Base-by-base conservation (phyloP, 2,888 invertebrate species). In the Pseudococcus longispinus region DNA sequence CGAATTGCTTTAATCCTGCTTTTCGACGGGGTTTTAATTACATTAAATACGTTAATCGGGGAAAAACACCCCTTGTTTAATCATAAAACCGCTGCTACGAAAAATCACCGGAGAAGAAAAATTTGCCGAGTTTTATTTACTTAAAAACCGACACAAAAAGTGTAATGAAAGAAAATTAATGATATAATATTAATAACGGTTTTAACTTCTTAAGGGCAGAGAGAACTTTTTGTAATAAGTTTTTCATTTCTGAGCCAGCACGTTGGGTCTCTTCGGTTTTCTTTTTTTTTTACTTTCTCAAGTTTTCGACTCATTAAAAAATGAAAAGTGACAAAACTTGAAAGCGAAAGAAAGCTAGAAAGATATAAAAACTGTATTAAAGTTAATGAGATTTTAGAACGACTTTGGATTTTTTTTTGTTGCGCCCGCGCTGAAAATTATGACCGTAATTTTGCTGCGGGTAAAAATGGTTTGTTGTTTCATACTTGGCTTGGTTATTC, bases 361-460 rank as follows among this genome's bases (percentile, higher is more conserved):
- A 74, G 85, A 85, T 85, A 85, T 85, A 85, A 83, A 87, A 87
- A 87, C 32, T 83, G 87, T 87, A 87, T 87, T 87, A 87, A 83
- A 87, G 87, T 87, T 87, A 87, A 87, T 87, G 87, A 87, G 87
- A 87, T 87, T 87, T 87, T 87, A 44, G 82, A 87, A 87, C 83
- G 87, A 87, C 84, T 83, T 83, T 83, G 26, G 26, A 29, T 55
- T 51, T 55, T 51, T 51, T 83, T 83, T 37, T 80, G 8, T 51
- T 51, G 42, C 83, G 46, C 51, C 55, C 83, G 29, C 46, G 20
- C 70, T 42, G 85, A 85, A 85, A 85, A 85, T 85, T 85, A 85
- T 85, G 85, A 85, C 46, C 85, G 85, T 85, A 85, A 85, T 85
- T 85, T 85, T 23, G 85, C 70, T 77, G 85, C 77, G 26, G 77